Percentiles rank a stretch among this genome's conserved stretches.
Conservation (phyloP, 2,888 invertebrate species). For the Diaphora mendica region DNA sequence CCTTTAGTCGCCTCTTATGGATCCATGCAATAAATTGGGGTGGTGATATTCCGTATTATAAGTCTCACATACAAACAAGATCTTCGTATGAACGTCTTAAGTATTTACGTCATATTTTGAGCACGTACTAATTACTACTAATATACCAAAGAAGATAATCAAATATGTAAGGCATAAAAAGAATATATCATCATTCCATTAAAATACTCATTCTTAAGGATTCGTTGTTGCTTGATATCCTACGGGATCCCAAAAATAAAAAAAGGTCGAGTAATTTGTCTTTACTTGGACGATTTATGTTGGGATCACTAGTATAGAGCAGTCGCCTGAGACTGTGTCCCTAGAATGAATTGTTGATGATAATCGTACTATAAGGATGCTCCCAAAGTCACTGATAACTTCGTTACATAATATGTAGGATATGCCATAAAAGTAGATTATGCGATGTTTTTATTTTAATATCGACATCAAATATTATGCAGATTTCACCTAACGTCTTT, state of each 20-base stretch:
- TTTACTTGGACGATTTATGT: constrained; percentile 80
- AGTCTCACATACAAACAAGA: too few species aligned
- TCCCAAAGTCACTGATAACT: constrained; percentile 40
- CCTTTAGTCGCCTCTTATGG: too few species aligned
- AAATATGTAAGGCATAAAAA: constrained; percentile 30
- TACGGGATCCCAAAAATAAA: constrained; percentile 69
- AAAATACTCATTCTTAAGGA: constrained; percentile 70
- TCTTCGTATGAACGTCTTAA: not conserved
- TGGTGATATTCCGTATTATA: too few species aligned
- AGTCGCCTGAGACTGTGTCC: constrained; percentile 59
- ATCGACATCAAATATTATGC: too few species aligned
- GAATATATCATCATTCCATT: constrained; percentile 77
- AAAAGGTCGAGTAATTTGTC: constrained; percentile 82
- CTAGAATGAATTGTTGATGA: constrained; percentile 66
- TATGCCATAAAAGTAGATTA: not conserved
- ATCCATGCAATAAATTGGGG: too few species aligned
- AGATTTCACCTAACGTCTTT: too few species aligned
- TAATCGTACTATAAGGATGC: constrained; percentile 54
- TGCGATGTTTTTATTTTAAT: not conserved
- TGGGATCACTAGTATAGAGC: constrained; percentile 69
- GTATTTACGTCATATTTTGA: not conserved
- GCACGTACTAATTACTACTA: constrained; percentile 4
- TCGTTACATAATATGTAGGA: not conserved
- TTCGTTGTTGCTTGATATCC: constrained; percentile 74
- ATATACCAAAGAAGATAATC: constrained; percentile 22